These are phyloP conservation scores for Hyperoplus lanceolatus DNA, from an alignment of 2,797 vertebrate species.

Conservation along the genomic window DNA sequence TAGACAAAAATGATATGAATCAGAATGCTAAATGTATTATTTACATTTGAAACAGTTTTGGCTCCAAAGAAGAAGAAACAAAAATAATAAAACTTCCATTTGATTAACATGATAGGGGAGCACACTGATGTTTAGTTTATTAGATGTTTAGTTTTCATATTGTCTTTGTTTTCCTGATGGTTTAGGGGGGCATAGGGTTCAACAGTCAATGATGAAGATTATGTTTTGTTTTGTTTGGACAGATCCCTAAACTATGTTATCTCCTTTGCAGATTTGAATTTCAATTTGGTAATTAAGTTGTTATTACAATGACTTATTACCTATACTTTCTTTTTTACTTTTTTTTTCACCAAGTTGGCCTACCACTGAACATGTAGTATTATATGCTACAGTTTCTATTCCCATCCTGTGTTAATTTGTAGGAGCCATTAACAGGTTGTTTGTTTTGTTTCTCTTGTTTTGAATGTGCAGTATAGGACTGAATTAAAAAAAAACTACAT, in stretches of 20 bases:
- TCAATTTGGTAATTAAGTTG: neutral
- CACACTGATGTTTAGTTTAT: too few species aligned
- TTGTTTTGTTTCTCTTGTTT: neutral
- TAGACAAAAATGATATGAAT: neutral
- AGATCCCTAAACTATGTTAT: neutral
- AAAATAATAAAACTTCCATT: too few species aligned
- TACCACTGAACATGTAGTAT: neutral
- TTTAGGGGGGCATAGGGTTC: neutral
- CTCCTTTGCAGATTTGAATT: neutral
- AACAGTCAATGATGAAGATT: neutral
- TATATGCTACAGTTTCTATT: neutral
- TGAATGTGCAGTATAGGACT: neutral
- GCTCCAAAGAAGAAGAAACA: too few species aligned
- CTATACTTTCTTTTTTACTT: neutral
- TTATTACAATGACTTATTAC: too few species aligned
- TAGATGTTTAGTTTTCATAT: neutral
- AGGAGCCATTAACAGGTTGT: neutral
- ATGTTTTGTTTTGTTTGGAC: neutral
- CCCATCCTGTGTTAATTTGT: neutral
- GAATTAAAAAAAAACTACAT: neutral
- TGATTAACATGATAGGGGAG: too few species aligned
- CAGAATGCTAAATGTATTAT: too few species aligned
- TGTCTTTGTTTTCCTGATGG: neutral
- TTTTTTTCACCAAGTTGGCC: neutral
- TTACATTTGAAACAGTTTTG: too few species aligned